phyloP scores from a whole-genome alignment of 2,888 invertebrate species.

The Dioctria rufipes region DNA sequence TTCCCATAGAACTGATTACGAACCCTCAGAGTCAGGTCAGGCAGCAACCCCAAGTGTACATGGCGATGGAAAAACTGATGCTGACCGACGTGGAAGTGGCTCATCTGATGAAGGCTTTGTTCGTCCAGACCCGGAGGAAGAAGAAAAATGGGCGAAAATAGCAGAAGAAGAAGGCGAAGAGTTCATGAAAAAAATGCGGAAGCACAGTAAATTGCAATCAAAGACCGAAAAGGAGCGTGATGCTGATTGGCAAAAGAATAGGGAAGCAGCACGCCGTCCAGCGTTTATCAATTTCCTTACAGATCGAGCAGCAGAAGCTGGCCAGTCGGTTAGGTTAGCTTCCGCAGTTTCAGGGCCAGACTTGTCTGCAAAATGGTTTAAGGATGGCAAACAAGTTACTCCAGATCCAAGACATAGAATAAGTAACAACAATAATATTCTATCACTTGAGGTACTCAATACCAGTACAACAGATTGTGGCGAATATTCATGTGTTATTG shows the following conservation, averaged over 20 bases:
- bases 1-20: conserved; percentile 5
- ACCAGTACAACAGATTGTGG: conserved; percentile 77
- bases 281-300: conserved; percentile 75
- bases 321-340: conserved; percentile 82
- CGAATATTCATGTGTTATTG: conserved; percentile 79
- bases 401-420: conserved; percentile 71
- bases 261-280: conserved; percentile 68
- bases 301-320: conserved; percentile 82
- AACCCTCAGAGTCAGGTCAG: conserved; percentile 46
- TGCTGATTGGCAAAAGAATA: conserved; percentile 69
- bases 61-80: background rate
- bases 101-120: conserved; percentile 68
- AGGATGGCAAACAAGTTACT: conserved; percentile 75
- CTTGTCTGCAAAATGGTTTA: conserved; percentile 82
- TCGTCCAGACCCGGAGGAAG: conserved; percentile 67
- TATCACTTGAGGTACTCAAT: conserved; percentile 74
- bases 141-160: conserved; percentile 69
- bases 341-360: conserved; percentile 85
- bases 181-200: conserved; percentile 69
- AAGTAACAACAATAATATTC: conserved; percentile 74
- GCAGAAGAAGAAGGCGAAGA: conserved; percentile 69
- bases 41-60: conserved; percentile 50
- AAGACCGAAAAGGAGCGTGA: conserved; percentile 69
- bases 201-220: conserved; percentile 67
- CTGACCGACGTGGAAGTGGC: conserved; percentile 66